Base-by-base conservation (phyloP, 2,797 vertebrate species). In the Hephaestus fuliginosus region DNA sequence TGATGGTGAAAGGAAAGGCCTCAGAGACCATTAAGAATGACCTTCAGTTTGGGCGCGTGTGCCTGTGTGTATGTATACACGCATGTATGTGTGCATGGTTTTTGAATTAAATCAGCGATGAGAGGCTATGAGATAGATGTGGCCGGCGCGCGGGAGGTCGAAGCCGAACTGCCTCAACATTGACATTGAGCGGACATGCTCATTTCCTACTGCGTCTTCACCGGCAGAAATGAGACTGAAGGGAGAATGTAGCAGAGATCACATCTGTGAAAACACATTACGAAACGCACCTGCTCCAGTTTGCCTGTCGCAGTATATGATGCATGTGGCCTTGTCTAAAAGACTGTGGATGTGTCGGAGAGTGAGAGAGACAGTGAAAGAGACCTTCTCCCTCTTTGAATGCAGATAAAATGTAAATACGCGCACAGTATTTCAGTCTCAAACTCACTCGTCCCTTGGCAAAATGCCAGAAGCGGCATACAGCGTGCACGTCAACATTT, bases 251-350 rank as follows among this genome's bases (percentile, higher is more conserved):
- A 65, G 61, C 81, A 77, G 76, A 82, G 74, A 87, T 80, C 82
- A 76, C 83, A 87, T 86, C 76, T 86, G 81, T 89, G 81, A 81
- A 89, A 89, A 85, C 81, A 83, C 76, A 84, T 90, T 89, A 85
- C 28, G 28, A 84, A 85, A 84, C 61, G 67, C 87, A 90, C 56
- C 82, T 84, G 82, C 82, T 81, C 64, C 48, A 17, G n/a, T 74
- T 65, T 81, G 11, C 25, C 51, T 28, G 52, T 46, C 13, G 0
- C 57, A 56, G 76, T 73, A 63, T 65, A 80, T 78, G 75, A 76
- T 78, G 74, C 66, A 61, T 63, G 68, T 70, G 36, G 49, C 66
- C 72, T 80, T 13, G 62, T 67, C 68, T 22, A 20, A 57, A 77
- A 66, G 48, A 43, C 69, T 56, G 62, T 41, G 46, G 15, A 80